phyloP scores from a whole-genome alignment of 2,888 invertebrate genomes.

The Acanthosepion pharaonis region DNA sequence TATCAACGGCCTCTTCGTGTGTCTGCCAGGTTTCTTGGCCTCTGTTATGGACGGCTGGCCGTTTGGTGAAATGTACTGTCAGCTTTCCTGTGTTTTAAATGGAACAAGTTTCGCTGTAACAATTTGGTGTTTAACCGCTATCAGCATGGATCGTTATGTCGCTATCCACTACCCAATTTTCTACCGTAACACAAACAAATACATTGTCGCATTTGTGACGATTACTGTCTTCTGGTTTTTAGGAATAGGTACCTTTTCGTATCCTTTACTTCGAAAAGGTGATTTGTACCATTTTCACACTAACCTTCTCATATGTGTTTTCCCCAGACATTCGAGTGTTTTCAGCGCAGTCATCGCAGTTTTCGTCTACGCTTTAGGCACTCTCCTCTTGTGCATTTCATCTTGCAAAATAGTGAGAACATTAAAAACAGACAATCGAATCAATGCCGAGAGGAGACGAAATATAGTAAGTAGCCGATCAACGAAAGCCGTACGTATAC shows the following conservation, averaged over 20 bases:
- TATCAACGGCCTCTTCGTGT: constrained; percentile 56
- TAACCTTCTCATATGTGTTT: no score
- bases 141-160: constrained; percentile 59
- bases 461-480: no score
- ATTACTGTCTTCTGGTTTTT: constrained; percentile 50
- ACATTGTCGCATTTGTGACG: neutral
- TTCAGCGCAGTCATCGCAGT: no score
- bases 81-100: constrained; percentile 57
- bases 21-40: constrained; percentile 56
- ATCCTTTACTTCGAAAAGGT: constrained; percentile 51
- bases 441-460: no score
- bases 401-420: no score
- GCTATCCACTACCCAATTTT: constrained; percentile 56
- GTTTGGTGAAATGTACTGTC: constrained; percentile 58
- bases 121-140: constrained; percentile 57
- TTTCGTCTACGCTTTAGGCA: no score
- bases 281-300: no score
- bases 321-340: no score
- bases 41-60: constrained; percentile 56
- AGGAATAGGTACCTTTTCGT: constrained; percentile 53
- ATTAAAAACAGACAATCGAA: no score
- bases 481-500: no score
- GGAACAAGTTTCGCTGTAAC: constrained; percentile 58
- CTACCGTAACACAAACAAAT: constrained; percentile 53
- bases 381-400: no score